Base-by-base conservation (phyloP, 2,797 vertebrate species). In the Dendrocincla tyrannina region DNA sequence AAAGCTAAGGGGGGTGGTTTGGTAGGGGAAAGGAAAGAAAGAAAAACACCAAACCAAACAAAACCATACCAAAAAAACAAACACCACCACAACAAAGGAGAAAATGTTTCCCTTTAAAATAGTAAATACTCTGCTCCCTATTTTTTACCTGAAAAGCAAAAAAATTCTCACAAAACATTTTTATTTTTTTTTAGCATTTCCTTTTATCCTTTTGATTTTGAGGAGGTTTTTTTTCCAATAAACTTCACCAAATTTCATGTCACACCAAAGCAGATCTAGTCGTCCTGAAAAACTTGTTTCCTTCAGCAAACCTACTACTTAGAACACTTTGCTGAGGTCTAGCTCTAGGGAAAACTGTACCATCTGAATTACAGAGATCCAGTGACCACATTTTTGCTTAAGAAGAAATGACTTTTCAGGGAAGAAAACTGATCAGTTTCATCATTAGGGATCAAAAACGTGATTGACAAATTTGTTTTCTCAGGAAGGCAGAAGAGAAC, bases 381-480 rank as follows among this genome's bases (percentile, higher is more conserved):
- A 56, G 37, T 16, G 15, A 64, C 15, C 12, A 58, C 16, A 39
- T 10, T 68, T 84, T 69, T 62, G 32, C 68, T 53, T 56, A 59
- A 41, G n/a, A 83, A 41, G 17, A 75, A 62, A 4, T 12, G 53
- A 39, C 5, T 68, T 92, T 49, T 52, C 44, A 62, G 79, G 37
- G 25, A 79, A 78, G 50, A 81, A 88, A 69, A 78, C 19, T 18
- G 9, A 88, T n/a, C 46, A 32, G 18, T 75, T 78, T 2, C 1
- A 55, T 62, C 52, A 33, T 13, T 67, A n/a, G 5, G 5, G 42
- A 85, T 55, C 55, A 70, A 74, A 89, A 87, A 49, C 1, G 3
- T 25, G 28, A 76, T 3, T 44, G 50, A 17, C 0, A 0, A 24
- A 3, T 9, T 50, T 68, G 13, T 77, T 50, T 53, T 8, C 10